Evolutionary conservation across 64 coral and sea anemone genomes (phyloP).

Genomic region (Cladopsammia gracilis): DNA sequence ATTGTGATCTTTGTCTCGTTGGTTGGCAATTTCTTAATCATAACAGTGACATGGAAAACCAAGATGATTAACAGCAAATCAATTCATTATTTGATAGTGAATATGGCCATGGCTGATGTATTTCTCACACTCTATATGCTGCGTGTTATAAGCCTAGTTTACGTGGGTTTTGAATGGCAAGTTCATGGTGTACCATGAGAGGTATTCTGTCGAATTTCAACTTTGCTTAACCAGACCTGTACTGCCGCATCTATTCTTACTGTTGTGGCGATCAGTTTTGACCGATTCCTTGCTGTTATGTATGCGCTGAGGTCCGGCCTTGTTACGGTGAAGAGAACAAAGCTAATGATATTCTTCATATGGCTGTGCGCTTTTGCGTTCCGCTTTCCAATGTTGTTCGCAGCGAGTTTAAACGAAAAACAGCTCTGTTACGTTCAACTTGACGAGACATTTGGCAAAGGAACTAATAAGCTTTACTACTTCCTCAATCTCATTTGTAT

Average conservation of each 20-base stretch:
- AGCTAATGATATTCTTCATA: not conserved
- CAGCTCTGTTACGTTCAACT: not conserved
- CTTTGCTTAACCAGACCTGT: conserved; percentile 29
- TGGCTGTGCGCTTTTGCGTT: conserved; percentile 26
- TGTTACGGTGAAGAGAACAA: not conserved
- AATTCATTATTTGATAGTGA: conserved; percentile 66
- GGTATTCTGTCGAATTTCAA: conserved; percentile 40
- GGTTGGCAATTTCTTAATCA: not conserved
- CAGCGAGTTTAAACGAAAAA: not conserved
- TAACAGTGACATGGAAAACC: not conserved
- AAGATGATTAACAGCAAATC: conserved; percentile 35
- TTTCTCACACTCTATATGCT: conserved; percentile 57
- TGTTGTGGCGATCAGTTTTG: conserved; percentile 61
- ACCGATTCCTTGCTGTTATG: conserved; percentile 70
- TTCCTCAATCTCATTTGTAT: not conserved
- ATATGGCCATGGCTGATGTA: conserved; percentile 62
- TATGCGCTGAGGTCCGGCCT: conserved; percentile 12
- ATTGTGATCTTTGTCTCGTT: conserved; percentile 19
- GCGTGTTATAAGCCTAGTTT: conserved; percentile 5
- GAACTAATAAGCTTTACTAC: not conserved
- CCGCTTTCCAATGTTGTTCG: conserved; percentile 34
- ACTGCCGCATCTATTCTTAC: conserved; percentile 70
- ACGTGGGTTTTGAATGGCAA: conserved; percentile 48
- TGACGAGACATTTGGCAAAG: not conserved
- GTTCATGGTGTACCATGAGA: not conserved